Evolutionary conservation across 30 jellyfish, hydroid and myxozoan species (phyloP).

Genomic region (Aurelia coerulea): DNA sequence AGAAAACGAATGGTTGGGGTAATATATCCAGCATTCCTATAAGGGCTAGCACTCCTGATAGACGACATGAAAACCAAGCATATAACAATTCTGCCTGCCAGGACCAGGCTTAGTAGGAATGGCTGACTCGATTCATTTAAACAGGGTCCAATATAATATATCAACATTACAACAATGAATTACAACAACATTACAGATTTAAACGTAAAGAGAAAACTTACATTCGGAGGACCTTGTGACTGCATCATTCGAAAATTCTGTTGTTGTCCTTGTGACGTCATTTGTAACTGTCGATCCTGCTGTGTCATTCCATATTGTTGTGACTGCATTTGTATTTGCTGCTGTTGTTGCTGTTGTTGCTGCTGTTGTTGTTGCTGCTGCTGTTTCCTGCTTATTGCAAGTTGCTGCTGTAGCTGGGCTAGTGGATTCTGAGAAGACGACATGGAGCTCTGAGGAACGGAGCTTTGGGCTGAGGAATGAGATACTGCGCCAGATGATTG

Average conservation of each 20-base stretch:
- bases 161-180: too few species aligned
- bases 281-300: constrained; percentile 56
- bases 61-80: too few species aligned
- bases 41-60: too few species aligned
- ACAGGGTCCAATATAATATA: too few species aligned
- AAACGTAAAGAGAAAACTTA: neutral
- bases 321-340: constrained; percentile 68
- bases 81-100: too few species aligned
- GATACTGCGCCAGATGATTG: constrained; percentile 41
- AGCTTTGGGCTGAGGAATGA: constrained; percentile 45
- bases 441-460: constrained; percentile 23
- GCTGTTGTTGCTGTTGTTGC: constrained; percentile 73
- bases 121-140: too few species aligned
- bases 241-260: constrained; percentile 60
- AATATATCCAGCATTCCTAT: too few species aligned
- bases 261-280: constrained; percentile 65
- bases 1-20: too few species aligned
- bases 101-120: too few species aligned
- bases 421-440: constrained; percentile 35
- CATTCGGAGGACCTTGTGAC: constrained; percentile 67
- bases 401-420: constrained; percentile 59
- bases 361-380: constrained; percentile 70
- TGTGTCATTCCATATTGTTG: constrained; percentile 63
- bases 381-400: constrained; percentile 51
- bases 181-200: too few species aligned